A percentile compares a stretch with the other conserved stretches of the same genome.
These are phyloP conservation scores for Eufriesea mexicana DNA, from an alignment of 1,140 invertebrate genomes.

Conservation along the genomic window DNA sequence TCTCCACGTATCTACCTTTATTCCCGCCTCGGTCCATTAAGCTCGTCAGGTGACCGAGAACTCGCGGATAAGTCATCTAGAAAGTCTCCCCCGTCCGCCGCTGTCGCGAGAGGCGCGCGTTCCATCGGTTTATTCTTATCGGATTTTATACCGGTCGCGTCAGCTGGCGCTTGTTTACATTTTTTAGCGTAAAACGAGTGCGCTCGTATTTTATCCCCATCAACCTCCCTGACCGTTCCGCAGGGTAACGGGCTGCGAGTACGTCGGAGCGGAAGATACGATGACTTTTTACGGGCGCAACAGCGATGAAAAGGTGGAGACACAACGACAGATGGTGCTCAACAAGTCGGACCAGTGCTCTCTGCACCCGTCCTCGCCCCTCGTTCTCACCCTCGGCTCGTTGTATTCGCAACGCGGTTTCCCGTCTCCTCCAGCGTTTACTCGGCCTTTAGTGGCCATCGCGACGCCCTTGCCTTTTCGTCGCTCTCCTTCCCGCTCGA, in stretches of 20 bases:
- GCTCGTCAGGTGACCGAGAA: neutral
- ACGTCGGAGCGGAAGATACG: conserved; percentile 51
- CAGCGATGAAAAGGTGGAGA: conserved; percentile 38
- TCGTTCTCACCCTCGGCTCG: conserved; percentile 1
- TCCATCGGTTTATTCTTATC: neutral
- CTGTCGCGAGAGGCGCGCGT: too few species aligned
- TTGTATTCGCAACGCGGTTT: neutral
- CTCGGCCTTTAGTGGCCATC: neutral
- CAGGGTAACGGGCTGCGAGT: conserved; percentile 15
- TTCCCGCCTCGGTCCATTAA: neutral
- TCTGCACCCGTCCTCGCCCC: neutral
- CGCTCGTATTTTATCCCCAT: conserved; percentile 47
- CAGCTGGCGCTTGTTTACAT: conserved; percentile 39
- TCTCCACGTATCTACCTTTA: neutral
- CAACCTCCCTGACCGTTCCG: conserved; percentile 42
- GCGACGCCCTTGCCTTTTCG: neutral
- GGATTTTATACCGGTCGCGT: neutral
- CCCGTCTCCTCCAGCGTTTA: neutral
- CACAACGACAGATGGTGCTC: conserved; percentile 67
- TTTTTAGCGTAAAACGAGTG: conserved; percentile 45
- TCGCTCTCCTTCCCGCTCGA: conserved; percentile 15
- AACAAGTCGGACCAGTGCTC: conserved; percentile 61
- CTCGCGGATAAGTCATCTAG: neutral
- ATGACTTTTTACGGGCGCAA: conserved; percentile 58
- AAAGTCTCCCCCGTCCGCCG: neutral